phyloP scores from a whole-genome alignment of 2,888 invertebrate genomes.

The Steinernema hermaphroditum region DNA sequence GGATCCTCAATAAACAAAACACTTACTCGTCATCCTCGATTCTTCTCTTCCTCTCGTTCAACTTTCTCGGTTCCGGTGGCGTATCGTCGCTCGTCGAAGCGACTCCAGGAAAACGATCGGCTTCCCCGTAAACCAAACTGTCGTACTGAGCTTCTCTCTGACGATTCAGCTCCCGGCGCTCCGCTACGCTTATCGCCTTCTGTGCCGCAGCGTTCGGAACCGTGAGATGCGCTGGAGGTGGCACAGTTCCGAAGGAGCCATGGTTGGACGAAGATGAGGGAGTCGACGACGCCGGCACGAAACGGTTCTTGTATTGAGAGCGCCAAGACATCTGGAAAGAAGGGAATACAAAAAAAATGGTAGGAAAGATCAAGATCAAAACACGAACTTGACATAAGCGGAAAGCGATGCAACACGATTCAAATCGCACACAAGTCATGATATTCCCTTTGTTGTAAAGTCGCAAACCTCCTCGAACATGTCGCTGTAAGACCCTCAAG shows the following conservation, averaged over 20 bases:
- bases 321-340: slow-evolving; percentile 18
- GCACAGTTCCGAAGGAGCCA: slow-evolving; percentile 2
- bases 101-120: not conserved
- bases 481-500: too few species aligned
- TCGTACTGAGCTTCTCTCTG: slow-evolving; percentile 13
- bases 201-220: slow-evolving; percentile 3
- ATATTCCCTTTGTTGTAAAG: too few species aligned
- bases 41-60: slow-evolving; percentile 14
- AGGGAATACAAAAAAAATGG: not conserved
- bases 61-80: not conserved
- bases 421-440: too few species aligned
- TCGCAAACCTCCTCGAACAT: too few species aligned
- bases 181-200: not conserved
- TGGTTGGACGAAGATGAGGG: not conserved
- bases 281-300: not conserved
- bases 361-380: too few species aligned
- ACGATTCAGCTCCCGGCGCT: slow-evolving; percentile 2
- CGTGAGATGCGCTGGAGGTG: not conserved
- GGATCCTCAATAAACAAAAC: too few species aligned
- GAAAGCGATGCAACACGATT: not conserved
- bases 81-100: not conserved
- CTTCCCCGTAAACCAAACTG: not conserved
- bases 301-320: not conserved
- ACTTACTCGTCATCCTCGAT: slow-evolving; percentile 18
- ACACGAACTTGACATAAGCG: too few species aligned